Conservation (phyloP, 2,113 vertebrate species). For the Tringa solitaria region DNA sequence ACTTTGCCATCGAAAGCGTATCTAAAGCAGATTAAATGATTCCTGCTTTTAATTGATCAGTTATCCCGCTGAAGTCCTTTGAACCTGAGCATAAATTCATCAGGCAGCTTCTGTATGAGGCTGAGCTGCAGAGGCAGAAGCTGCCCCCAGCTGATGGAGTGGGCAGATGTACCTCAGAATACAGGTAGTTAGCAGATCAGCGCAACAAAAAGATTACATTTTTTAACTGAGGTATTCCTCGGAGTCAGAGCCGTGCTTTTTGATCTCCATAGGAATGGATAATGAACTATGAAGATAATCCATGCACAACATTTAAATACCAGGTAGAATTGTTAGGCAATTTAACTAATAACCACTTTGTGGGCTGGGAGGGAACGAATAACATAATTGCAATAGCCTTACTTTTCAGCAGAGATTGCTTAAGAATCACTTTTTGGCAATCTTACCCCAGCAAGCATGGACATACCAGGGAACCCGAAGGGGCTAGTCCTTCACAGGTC, state of each 20-base stretch:
- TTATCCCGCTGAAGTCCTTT: not conserved
- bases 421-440: not conserved
- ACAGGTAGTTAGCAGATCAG: not conserved
- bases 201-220: not conserved
- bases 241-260: not conserved
- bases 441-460: not conserved
- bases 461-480: rapidly evolving
- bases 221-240: not conserved
- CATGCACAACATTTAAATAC: not conserved
- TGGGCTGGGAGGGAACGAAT: not conserved
- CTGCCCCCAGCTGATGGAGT: not conserved
- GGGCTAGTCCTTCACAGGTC: not conserved
- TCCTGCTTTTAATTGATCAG: not conserved
- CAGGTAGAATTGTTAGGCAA: not conserved
- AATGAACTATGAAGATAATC: conserved; percentile 17
- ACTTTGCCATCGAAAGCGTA: not conserved
- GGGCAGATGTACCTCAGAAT: not conserved
- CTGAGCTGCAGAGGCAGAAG: not conserved
- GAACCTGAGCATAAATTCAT: not conserved
- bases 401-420: not conserved
- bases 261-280: not conserved
- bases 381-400: not conserved
- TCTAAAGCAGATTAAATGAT: not conserved
- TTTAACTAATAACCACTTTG: conserved; percentile 4
- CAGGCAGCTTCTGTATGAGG: rapidly evolving